Evolutionary conservation across 2,797 vertebrate genomes (phyloP).

Genomic region (Diglossa cyanea): DNA sequence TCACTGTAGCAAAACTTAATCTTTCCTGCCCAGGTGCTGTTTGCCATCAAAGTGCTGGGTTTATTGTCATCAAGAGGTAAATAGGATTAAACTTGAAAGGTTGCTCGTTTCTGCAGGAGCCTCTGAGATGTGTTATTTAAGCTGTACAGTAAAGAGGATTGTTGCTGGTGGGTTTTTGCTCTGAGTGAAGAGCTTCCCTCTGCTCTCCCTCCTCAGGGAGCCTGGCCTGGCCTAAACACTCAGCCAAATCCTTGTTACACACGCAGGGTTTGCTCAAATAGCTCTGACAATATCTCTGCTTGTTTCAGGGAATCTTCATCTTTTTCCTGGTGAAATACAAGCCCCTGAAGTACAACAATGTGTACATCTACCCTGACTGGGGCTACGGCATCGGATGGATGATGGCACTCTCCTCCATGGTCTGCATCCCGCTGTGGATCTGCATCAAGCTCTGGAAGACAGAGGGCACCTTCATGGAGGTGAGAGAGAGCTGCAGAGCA

Average conservation of each 20-base stretch:
- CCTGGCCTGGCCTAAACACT: not conserved
- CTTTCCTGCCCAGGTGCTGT: not conserved
- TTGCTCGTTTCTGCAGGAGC: not conserved
- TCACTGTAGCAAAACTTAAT: not conserved
- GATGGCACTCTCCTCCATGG: conserved; percentile 97
- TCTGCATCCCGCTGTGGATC: conserved; percentile 93
- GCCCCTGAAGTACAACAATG: conserved; percentile 95
- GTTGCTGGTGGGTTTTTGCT: not conserved
- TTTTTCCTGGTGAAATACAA: conserved; percentile 99
- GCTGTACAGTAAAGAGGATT: not conserved
- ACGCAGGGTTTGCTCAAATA: not conserved
- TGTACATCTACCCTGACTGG: conserved; percentile 95
- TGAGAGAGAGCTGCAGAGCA: conserved; percentile 58
- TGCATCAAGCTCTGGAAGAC: conserved; percentile 89
- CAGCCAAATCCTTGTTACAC: not conserved
- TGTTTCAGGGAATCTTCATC: conserved; percentile 90
- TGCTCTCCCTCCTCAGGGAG: not conserved
- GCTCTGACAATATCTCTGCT: not conserved
- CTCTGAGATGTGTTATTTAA: not conserved
- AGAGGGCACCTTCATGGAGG: conserved; percentile 91
- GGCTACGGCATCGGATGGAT: conserved; percentile 96
- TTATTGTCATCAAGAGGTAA: not conserved
- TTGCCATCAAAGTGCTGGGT: conserved; percentile 11
- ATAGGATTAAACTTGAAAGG: conserved; percentile 36
- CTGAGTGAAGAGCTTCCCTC: not conserved